Percentiles rank a stretch among this genome's conserved stretches.
Evolutionary conservation across 2,888 invertebrate species (phyloP).

Genomic region (Eupithecia inturbata): DNA sequence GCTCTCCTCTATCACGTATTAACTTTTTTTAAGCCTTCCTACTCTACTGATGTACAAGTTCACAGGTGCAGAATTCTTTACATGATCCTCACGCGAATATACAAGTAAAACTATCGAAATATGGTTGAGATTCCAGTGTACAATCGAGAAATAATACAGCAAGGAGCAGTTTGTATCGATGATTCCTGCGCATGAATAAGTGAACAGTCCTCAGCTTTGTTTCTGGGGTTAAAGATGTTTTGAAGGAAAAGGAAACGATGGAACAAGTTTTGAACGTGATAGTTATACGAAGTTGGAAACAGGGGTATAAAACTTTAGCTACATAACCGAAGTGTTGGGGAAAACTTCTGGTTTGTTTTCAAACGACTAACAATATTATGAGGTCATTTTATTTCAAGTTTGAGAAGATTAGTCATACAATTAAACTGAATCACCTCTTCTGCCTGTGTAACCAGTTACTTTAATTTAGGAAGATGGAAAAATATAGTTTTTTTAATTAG

Average conservation of each 20-base stretch:
- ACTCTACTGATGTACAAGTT: slow-evolving; percentile 56
- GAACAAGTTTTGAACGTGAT: slow-evolving; percentile 35
- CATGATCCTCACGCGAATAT: slow-evolving; percentile 12
- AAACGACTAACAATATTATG: background rate
- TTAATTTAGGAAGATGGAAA: too few species aligned
- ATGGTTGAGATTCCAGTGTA: slow-evolving; percentile 44
- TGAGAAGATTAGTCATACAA: background rate
- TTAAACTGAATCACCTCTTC: background rate
- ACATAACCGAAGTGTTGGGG: slow-evolving; percentile 9
- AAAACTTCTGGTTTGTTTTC: background rate
- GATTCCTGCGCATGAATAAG: slow-evolving; percentile 61
- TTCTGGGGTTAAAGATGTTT: slow-evolving; percentile 50
- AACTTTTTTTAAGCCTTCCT: slow-evolving; percentile 56
- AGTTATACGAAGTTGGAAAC: slow-evolving; percentile 35
- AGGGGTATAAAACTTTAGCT: slow-evolving; percentile 7
- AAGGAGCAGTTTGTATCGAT: slow-evolving; percentile 60
- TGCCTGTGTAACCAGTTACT: background rate
- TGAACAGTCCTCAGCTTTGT: slow-evolving; percentile 54
- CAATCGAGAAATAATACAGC: slow-evolving; percentile 51
- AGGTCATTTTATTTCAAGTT: background rate
- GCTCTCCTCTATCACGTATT: slow-evolving; percentile 50
- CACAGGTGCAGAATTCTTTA: slow-evolving; percentile 56
- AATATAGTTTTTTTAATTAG: too few species aligned
- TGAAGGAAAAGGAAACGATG: slow-evolving; percentile 44
- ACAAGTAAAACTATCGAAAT: slow-evolving; percentile 34